Base-by-base conservation (phyloP, 1,140 invertebrate genomes). In the Euura saliciscinereae region DNA sequence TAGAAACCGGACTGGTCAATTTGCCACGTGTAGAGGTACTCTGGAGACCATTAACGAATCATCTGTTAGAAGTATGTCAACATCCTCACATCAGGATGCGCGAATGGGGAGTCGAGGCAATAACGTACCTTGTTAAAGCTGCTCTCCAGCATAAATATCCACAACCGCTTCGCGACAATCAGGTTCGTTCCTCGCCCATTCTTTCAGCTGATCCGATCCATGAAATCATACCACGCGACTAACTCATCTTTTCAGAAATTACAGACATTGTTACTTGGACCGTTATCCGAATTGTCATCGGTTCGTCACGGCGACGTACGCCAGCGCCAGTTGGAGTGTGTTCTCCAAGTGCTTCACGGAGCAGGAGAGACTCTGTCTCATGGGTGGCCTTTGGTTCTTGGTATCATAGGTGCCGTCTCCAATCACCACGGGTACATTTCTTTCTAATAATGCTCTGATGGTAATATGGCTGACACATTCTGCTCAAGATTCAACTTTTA, bases 91-190 rank as follows among this genome's bases (percentile, higher is more conserved):
- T 96, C 71, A 90, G 95, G 73, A 97, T 99, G 95, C 89, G 98
- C 45, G 97, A 98, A 86, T 99, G 98, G 97, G 98, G 97, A 5
- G 97, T 98, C 1, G 97, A 99, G 87, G 97, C 98, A 2, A 93
- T 99, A 13, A 99, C 98, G 0, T 97, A 96, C 81, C 88, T 99
- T 28, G 96, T 99, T 0, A 96, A 97, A 87, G 93, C 95, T 0
- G 97, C 97, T n/a, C 89, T 99, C 65, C 93, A 95, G 75, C 93
- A 94, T 78, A 95, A 96, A 87, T 95, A 96, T 84, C 91, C 93
- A 45, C 91, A 95, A 74, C 95, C 96, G 2, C 89, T 96, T 3
- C 91, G 94, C 71, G 94, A 96, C 77, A 97, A 97, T 84, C 93
- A 96, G 89, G 94, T 95, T 78, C 80, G 81, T 28, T 28, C 28